phyloP scores from a whole-genome alignment of 2,888 invertebrate species.

The Cistogaster globosa region DNA sequence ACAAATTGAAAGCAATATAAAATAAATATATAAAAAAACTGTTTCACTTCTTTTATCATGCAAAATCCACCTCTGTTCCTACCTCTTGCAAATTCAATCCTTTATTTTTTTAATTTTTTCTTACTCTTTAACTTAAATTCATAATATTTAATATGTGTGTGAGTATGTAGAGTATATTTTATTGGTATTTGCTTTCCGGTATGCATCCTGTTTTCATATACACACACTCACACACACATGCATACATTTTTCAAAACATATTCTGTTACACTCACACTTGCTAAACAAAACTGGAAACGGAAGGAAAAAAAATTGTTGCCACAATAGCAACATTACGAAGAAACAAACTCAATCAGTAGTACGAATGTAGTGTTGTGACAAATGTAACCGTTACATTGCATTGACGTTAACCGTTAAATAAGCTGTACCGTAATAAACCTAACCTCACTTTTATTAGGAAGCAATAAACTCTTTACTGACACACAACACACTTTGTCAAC shows the following conservation, averaged over 20 bases:
- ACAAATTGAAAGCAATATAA: constrained; percentile 39
- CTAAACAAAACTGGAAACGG: constrained; percentile 59
- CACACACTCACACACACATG: constrained; percentile 1
- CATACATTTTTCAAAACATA: neutral
- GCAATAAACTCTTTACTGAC: constrained; percentile 45
- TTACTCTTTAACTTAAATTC: constrained; percentile 30
- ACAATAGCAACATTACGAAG: constrained; percentile 42
- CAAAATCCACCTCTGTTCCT: neutral
- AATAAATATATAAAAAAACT: constrained; percentile 12
- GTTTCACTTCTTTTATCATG: neutral
- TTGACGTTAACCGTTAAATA: constrained; percentile 50
- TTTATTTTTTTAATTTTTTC: neutral
- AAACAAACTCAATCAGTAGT: constrained; percentile 26
- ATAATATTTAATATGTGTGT: constrained; percentile 25
- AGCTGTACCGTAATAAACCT: constrained; percentile 47
- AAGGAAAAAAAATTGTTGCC: constrained; percentile 55
- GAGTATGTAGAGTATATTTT: constrained; percentile 30
- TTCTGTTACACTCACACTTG: constrained; percentile 30
- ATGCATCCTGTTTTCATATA: constrained; percentile 65
- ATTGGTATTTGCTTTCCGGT: constrained; percentile 69
- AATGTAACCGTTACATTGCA: constrained; percentile 42
- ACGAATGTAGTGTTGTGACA: constrained; percentile 15
- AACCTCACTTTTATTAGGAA: constrained; percentile 61
- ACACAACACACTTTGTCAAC: constrained; percentile 27
- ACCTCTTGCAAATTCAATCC: neutral